Base-by-base conservation (phyloP, 1,140 invertebrate genomes). In the Pachyrhynchus sulphureomaculatus region DNA sequence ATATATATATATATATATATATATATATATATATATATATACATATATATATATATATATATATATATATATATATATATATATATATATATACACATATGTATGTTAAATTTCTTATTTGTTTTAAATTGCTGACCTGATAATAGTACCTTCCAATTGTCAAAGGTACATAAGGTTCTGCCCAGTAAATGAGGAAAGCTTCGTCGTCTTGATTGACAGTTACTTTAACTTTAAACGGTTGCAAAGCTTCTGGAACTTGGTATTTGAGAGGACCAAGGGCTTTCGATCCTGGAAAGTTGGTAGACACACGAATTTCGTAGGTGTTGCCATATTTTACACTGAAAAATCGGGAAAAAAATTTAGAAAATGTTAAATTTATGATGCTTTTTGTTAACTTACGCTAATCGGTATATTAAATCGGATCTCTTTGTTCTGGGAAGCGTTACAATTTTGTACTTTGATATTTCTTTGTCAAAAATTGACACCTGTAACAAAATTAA, bases 101-200 rank as follows among this genome's bases (percentile, higher is more conserved):
- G n/a, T n/a, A n/a, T n/a, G n/a, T n/a, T n/a, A n/a, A n/a, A n/a
- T n/a, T n/a, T n/a, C n/a, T n/a, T n/a, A n/a, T n/a, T n/a, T n/a
- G n/a, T n/a, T n/a, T n/a, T n/a, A n/a, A n/a, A n/a, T n/a, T n/a
- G n/a, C 49, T 17, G 17, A 68, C 66, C 60, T 72, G 66, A 41
- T 72, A 72, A 41, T 66, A 72, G 37, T 64, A 64, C 29, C 54
- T 45, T 17, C 65, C 70, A 20, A 69, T 58, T 17, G 33, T 67
- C 17, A 62, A 45, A 6, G 68, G 68, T 9, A 72, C 65, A 49
- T 51, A 70, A 0, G 68, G 68, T 33, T 72, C 68, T n/a, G 49
- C 42, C 70, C 70, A 72, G 49, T 70, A 72, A 36, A 72, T 64
- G 44, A 72, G 18, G 26, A 72, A 72, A 9, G 68, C 62, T 4